phyloP scores from a whole-genome alignment of 2,113 vertebrate genomes.

The Athene cunicularia region DNA sequence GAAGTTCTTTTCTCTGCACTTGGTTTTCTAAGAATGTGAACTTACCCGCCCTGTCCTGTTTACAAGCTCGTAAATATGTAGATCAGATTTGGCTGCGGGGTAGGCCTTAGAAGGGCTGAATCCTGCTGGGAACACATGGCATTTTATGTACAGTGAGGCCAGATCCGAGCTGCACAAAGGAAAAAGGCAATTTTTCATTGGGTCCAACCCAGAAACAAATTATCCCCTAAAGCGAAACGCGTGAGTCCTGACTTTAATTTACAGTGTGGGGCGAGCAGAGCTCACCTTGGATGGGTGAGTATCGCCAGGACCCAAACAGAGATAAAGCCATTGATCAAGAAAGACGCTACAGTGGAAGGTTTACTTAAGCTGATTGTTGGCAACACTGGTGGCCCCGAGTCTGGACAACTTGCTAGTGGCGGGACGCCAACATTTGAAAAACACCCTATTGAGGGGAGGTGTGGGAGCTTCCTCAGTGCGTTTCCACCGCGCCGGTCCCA shows the following conservation, averaged over 20 bases:
- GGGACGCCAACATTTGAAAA: background rate
- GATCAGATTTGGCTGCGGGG: constrained; percentile 50
- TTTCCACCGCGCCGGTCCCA: background rate
- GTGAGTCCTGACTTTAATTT: background rate
- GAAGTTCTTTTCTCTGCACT: constrained; percentile 51
- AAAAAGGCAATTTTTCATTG: constrained; percentile 38
- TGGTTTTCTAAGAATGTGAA: constrained; percentile 71
- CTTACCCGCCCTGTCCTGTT: constrained; percentile 56
- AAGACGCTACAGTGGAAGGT: background rate
- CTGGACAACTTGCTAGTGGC: background rate
- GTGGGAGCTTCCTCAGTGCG: constrained; percentile 4
- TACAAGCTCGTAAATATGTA: constrained; percentile 55
- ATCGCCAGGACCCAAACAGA: background rate
- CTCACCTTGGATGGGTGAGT: background rate
- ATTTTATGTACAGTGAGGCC: background rate
- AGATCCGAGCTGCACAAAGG: background rate
- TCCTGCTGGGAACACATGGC: constrained; percentile 58
- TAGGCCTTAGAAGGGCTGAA: constrained; percentile 44
- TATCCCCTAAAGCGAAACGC: background rate
- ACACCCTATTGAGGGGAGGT: background rate
- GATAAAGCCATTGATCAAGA: background rate
- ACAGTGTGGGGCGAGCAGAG: background rate
- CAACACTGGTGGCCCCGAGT: background rate
- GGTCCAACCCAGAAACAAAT: background rate
- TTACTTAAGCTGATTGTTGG: background rate